Conservation (phyloP, 2,113 vertebrate genomes). For the Emberiza fucata region DNA sequence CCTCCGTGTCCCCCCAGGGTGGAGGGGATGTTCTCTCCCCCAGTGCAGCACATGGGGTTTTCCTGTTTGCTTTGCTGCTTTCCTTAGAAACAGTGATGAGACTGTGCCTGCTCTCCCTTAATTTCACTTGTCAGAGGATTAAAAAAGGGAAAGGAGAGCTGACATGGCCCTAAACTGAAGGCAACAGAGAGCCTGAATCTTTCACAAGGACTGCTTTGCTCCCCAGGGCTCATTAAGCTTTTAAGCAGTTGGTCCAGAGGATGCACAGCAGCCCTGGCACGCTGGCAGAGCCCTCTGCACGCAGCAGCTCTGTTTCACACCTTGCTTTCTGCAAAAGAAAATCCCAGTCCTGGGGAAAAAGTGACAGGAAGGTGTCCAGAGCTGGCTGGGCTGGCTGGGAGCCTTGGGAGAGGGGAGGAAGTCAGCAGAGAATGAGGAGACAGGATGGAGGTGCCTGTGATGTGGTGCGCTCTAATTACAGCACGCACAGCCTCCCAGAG, state of each 20-base stretch:
- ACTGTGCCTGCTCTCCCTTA: neutral
- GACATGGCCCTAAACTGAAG: neutral
- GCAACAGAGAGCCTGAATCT: neutral
- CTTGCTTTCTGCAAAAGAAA: neutral
- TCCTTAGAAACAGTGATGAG: neutral
- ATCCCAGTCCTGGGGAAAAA: neutral
- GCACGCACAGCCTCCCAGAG: neutral
- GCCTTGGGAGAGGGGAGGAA: neutral
- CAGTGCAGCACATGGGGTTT: rapidly evolving
- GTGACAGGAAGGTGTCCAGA: neutral
- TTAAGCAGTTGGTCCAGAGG: neutral
- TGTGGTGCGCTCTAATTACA: neutral
- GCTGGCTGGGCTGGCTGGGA: neutral
- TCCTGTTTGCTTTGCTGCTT: neutral
- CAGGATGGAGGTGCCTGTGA: neutral
- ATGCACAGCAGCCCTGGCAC: neutral
- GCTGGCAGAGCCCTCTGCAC: neutral
- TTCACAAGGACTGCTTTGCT: neutral
- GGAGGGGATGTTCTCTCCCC: neutral
- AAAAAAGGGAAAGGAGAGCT: neutral
- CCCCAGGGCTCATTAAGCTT: neutral
- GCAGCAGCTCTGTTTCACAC: neutral
- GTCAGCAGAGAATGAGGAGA: neutral
- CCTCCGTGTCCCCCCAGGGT: rapidly evolving
- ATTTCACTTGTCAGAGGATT: neutral